These are phyloP conservation scores for Drosophila pseudotalamancana DNA, from an alignment of 2,888 invertebrate species.

Conservation along the genomic window DNA sequence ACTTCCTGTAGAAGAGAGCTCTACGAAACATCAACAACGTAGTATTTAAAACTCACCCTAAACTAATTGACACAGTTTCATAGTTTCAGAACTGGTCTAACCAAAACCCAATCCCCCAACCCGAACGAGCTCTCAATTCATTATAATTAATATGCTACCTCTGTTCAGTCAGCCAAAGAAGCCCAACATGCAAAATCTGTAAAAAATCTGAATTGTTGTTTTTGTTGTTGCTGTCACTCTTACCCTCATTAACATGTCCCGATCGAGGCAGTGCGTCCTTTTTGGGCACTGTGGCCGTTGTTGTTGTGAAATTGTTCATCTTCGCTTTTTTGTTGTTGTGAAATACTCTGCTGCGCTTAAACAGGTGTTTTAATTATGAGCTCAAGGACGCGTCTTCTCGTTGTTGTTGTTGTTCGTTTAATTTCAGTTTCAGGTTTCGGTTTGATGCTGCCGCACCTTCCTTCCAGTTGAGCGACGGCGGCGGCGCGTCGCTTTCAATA, in stretches of 20 bases:
- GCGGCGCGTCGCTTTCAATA: conserved; percentile 43
- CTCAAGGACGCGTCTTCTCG: conserved; percentile 67
- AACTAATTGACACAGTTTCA: conserved; percentile 32
- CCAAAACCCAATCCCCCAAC: background rate
- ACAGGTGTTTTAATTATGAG: conserved; percentile 71
- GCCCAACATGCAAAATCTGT: conserved; percentile 20
- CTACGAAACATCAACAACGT: conserved; percentile 11
- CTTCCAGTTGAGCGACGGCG: conserved; percentile 58
- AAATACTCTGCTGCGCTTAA: conserved; percentile 39
- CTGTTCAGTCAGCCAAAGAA: conserved; percentile 38
- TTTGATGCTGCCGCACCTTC: conserved; percentile 54
- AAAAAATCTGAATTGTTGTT: conserved; percentile 15
- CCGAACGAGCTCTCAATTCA: conserved; percentile 6
- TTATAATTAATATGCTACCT: conserved; percentile 35
- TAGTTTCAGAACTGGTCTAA: conserved; percentile 13
- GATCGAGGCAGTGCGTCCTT: conserved; percentile 87
- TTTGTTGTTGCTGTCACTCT: conserved; percentile 22
- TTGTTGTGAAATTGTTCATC: conserved; percentile 83
- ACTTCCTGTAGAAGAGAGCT: conserved; percentile 35
- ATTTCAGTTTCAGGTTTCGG: conserved; percentile 38
- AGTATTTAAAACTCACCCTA: conserved; percentile 39
- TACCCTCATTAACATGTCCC: conserved; percentile 87
- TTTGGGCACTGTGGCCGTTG: conserved; percentile 81
- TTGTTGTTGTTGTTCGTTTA: conserved; percentile 21
- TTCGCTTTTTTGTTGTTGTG: conserved; percentile 18